Conservation (phyloP, 1,140 invertebrate species). For the Drosophila lacteicornis region DNA sequence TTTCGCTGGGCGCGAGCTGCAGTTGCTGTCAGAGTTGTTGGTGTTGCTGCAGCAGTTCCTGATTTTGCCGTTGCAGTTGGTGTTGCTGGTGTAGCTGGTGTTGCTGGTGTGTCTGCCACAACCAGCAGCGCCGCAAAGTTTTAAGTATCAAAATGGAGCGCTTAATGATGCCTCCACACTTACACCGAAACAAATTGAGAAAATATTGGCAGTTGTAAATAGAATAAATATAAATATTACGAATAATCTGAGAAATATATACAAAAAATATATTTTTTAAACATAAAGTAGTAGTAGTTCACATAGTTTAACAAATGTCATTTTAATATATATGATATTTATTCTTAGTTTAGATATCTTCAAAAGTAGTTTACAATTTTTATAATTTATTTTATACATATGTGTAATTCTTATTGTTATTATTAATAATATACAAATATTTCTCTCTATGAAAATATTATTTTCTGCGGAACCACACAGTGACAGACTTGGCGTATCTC, state of each 20-base stretch:
- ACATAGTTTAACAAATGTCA: no score
- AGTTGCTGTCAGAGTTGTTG: constrained; percentile 30
- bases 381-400: no score
- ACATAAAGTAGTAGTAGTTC: no score
- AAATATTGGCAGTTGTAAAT: background rate
- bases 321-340: no score
- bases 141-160: constrained; percentile 79
- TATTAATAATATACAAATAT: no score
- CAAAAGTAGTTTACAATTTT: no score
- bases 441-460: background rate
- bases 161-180: constrained; percentile 72
- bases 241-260: no score
- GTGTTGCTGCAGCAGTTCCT: constrained; percentile 12
- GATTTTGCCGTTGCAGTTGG: constrained; percentile 20
- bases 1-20: constrained; percentile 51
- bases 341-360: no score
- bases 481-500: constrained; percentile 76
- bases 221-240: no score
- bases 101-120: constrained; percentile 35
- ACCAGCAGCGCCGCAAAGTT: constrained; percentile 63
- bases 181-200: constrained; percentile 49
- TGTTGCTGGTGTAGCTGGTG: constrained; percentile 5
- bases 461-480: background rate
- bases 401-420: no score
- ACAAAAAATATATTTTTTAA: no score